phyloP scores from a whole-genome alignment of 2,888 invertebrate species.

The Troides aeacus region DNA sequence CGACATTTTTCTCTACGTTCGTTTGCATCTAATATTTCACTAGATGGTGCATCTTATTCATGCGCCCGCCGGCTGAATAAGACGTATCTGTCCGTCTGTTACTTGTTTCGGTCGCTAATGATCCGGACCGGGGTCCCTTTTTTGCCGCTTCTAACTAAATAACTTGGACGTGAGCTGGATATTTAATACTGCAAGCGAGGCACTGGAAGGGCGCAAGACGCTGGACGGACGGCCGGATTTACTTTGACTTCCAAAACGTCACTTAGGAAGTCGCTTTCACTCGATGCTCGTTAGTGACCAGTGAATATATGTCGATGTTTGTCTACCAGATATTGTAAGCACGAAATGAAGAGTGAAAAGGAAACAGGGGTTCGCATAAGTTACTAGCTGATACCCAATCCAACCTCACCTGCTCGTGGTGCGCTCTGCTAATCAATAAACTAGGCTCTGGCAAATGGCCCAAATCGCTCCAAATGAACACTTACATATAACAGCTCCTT shows the following conservation, averaged over 20 bases:
- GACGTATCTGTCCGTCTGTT: conserved; percentile 62
- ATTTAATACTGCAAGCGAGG: conserved; percentile 20
- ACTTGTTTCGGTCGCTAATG: conserved; percentile 68
- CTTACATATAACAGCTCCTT: too few species aligned
- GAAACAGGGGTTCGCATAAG: too few species aligned
- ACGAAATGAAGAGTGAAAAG: too few species aligned
- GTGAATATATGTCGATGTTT: too few species aligned
- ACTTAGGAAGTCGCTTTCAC: conserved; percentile 21
- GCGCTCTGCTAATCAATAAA: too few species aligned
- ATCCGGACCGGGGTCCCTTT: conserved; percentile 59
- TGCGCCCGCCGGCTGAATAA: conserved; percentile 62
- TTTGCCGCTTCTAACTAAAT: conserved; percentile 69
- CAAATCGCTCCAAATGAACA: too few species aligned
- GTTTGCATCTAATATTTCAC: conserved; percentile 75
- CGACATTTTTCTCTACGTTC: conserved; percentile 67
- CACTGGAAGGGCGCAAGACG: background rate
- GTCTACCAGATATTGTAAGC: too few species aligned
- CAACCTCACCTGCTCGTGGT: too few species aligned
- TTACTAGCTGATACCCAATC: too few species aligned
- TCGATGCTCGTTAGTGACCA: conserved; percentile 4
- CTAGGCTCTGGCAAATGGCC: too few species aligned
- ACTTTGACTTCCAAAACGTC: conserved; percentile 26
- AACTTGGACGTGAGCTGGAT: conserved; percentile 58
- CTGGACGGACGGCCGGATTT: conserved; percentile 7
- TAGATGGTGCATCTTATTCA: conserved; percentile 66